These are phyloP conservation scores for Hycleus phaleratus DNA, from an alignment of 1,140 invertebrate species.

Conservation along the genomic window DNA sequence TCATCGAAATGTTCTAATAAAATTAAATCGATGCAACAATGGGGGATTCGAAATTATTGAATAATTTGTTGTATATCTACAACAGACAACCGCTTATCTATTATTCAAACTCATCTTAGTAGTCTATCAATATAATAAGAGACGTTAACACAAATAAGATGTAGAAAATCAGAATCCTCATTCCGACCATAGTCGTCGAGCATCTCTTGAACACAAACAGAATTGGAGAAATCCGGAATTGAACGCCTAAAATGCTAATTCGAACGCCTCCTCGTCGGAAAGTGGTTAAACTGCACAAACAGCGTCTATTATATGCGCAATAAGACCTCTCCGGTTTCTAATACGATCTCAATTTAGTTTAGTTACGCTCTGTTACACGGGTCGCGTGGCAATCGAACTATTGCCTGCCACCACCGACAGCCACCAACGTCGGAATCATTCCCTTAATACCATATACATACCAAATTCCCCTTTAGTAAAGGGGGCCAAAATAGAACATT, in stretches of 20 bases:
- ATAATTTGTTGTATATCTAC: no score
- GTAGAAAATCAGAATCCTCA: constrained; percentile 27
- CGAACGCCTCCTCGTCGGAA: constrained; percentile 37
- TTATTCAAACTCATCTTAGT: no score
- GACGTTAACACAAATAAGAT: constrained; percentile 5
- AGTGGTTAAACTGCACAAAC: constrained; percentile 44
- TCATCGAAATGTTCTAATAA: no score
- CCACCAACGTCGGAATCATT: no score
- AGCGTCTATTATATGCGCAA: constrained; percentile 44
- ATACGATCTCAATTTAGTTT: constrained; percentile 45
- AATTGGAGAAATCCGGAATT: constrained; percentile 35
- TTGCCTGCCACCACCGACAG: constrained; percentile 6
- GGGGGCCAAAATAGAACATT: no score
- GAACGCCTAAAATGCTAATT: constrained; percentile 42
- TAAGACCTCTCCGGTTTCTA: constrained; percentile 41
- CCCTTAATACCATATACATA: no score
- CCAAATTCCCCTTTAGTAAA: no score
- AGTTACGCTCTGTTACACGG: constrained; percentile 43
- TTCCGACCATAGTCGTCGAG: constrained; percentile 11
- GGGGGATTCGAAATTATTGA: no score
- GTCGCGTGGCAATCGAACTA: constrained; percentile 40
- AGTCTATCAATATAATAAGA: no score
- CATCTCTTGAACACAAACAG: constrained; percentile 22
- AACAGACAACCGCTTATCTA: no score
- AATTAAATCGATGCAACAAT: no score